These are phyloP conservation scores for Ectemnius lituratus DNA, from an alignment of 2,888 invertebrate genomes.

Conservation along the genomic window DNA sequence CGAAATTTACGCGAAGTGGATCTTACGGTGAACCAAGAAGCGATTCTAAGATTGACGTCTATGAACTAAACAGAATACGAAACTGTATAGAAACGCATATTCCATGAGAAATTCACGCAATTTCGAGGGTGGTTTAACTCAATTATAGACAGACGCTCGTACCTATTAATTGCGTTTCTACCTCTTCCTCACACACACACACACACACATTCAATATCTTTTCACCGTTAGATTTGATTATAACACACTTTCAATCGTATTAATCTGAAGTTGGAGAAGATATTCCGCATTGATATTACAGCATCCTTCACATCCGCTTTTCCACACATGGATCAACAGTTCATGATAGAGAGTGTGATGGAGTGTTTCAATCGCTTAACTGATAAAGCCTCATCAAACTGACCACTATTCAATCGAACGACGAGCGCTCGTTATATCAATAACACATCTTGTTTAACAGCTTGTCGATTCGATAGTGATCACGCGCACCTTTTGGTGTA, in stretches of 20 bases:
- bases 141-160: slow-evolving; percentile 31
- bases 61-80: slow-evolving; percentile 3
- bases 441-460: slow-evolving; percentile 5
- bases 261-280: slow-evolving; percentile 45
- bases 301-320: slow-evolving; percentile 43
- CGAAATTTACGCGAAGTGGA: neutral
- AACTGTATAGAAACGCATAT: no score
- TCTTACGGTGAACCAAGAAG: neutral
- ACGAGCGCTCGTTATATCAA: slow-evolving; percentile 9
- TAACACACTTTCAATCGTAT: slow-evolving; percentile 54
- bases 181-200: no score
- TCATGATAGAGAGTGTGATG: slow-evolving; percentile 3
- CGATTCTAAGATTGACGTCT: neutral
- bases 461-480: no score
- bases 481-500: no score
- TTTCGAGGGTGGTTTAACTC: slow-evolving; percentile 42
- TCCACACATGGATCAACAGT: slow-evolving; percentile 26
- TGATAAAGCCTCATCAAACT: slow-evolving; percentile 33
- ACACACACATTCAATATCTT: no score
- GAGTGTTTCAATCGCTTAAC: slow-evolving; percentile 33
- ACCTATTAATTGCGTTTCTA: slow-evolving; percentile 51
- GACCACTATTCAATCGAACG: slow-evolving; percentile 22
- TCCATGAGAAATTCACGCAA: slow-evolving; percentile 24
- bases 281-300: slow-evolving; percentile 46
- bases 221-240: slow-evolving; percentile 41